Conservation (phyloP, 2,113 vertebrate species). For the Polypterus senegalus region DNA sequence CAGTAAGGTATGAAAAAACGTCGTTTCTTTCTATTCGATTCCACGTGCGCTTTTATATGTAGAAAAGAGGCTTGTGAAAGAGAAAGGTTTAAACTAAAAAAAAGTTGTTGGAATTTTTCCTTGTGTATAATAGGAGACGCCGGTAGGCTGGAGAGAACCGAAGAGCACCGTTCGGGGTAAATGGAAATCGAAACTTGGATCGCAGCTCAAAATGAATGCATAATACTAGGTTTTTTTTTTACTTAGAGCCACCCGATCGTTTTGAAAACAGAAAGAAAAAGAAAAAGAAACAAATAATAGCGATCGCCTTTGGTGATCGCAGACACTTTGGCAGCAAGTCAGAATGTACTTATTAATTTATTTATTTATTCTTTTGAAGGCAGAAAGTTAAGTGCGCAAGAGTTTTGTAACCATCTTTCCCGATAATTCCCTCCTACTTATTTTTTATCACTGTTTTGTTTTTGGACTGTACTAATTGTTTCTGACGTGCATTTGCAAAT, state of each 20-base stretch:
- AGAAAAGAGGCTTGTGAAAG: too few relatives aligned
- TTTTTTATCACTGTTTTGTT: background rate
- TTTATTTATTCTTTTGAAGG: too few relatives aligned
- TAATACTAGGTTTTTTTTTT: too few relatives aligned
- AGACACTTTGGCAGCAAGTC: background rate
- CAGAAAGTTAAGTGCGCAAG: background rate
- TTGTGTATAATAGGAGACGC: slow-evolving; percentile 21
- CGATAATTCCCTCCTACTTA: background rate
- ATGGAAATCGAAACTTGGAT: slow-evolving; percentile 11
- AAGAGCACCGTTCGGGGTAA: slow-evolving; percentile 10
- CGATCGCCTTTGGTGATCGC: background rate
- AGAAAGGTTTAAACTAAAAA: too few relatives aligned
- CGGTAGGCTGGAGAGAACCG: slow-evolving; percentile 15
- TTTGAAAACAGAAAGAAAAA: too few relatives aligned
- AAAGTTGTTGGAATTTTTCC: slow-evolving; percentile 15
- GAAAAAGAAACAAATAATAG: too few relatives aligned
- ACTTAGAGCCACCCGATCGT: too few relatives aligned
- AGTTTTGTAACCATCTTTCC: background rate
- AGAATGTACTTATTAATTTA: background rate
- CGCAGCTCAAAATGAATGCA: background rate
- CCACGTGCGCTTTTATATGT: too few relatives aligned
- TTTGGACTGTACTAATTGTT: background rate
- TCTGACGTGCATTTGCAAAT: too few relatives aligned
- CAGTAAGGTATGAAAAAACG: slow-evolving; percentile 24
- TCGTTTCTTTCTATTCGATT: background rate